Percentiles rank a stretch among this genome's conserved stretches.
Evolutionary conservation across 1,140 invertebrate genomes (phyloP).

Genomic region (Pseudachorutes palmiensis): DNA sequence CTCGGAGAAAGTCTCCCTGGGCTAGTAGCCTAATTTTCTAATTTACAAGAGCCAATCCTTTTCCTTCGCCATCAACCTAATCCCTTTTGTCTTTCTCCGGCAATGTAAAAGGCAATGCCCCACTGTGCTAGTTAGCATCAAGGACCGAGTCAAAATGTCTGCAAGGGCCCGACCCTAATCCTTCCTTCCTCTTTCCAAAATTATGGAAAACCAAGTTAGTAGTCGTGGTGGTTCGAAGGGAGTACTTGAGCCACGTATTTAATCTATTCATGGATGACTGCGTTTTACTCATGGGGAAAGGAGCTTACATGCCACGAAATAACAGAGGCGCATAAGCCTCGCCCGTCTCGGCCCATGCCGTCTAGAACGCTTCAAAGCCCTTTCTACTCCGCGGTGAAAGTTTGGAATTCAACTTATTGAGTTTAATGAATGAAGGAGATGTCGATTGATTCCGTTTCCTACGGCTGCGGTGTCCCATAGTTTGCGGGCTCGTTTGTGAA

Average conservation of each 20-base stretch:
- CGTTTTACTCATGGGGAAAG: not conserved
- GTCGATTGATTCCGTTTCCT: too few relatives aligned
- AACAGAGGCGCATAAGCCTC: not conserved
- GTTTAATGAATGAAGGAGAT: too few relatives aligned
- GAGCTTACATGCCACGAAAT: not conserved
- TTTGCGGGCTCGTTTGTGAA: too few relatives aligned
- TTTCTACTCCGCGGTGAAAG: too few relatives aligned
- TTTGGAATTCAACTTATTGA: too few relatives aligned
- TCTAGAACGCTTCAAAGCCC: not conserved
- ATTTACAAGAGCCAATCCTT: not conserved
- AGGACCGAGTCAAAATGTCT: not conserved
- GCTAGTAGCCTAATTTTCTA: conserved; percentile 1
- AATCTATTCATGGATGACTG: not conserved
- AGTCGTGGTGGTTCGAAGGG: too few relatives aligned
- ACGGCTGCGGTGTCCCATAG: too few relatives aligned
- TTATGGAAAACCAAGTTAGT: not conserved
- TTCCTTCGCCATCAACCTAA: not conserved
- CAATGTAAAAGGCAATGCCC: too few relatives aligned
- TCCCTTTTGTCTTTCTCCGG: not conserved
- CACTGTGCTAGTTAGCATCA: too few relatives aligned
- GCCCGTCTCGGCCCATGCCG: too few relatives aligned
- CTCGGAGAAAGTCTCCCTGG: too few relatives aligned
- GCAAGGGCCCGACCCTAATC: not conserved
- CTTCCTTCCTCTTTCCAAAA: not conserved
- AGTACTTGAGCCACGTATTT: not conserved